Conservation (phyloP, 2,797 vertebrate species). For the Manis crassicaudata region DNA sequence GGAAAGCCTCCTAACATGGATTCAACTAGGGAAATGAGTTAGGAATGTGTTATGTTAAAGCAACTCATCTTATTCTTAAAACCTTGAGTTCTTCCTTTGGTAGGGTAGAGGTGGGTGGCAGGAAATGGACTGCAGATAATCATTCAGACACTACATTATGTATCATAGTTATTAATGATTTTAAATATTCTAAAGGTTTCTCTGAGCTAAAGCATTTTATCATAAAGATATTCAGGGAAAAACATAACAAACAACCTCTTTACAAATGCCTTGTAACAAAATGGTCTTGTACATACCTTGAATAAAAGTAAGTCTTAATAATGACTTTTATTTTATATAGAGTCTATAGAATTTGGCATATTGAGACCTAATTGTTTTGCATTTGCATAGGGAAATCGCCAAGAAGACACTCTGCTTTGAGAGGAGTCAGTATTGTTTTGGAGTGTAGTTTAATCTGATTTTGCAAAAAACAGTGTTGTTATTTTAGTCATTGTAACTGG, state of each 20-base stretch:
- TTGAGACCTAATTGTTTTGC: constrained; percentile 42
- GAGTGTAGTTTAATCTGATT: constrained; percentile 14
- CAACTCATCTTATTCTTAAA: neutral
- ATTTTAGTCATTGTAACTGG: neutral
- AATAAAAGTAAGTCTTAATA: constrained; percentile 23
- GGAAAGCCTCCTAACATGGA: neutral
- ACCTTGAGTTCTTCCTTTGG: neutral
- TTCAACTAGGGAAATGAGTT: constrained; percentile 14
- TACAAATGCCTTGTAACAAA: neutral
- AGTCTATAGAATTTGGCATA: neutral
- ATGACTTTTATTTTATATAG: neutral
- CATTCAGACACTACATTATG: neutral
- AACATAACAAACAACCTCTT: neutral
- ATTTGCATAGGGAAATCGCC: neutral
- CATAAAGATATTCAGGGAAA: constrained; percentile 14
- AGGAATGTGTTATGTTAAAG: constrained; percentile 8
- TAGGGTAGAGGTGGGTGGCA: neutral
- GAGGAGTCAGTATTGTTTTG: neutral
- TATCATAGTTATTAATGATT: neutral
- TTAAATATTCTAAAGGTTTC: neutral
- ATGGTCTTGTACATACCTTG: neutral
- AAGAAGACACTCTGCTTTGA: neutral
- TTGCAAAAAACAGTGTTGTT: neutral
- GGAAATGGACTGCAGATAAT: neutral
- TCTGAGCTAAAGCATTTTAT: constrained; percentile 30